Percentiles rank a stretch among this genome's conserved stretches.
These are phyloP conservation scores for Bos indicus DNA, from an alignment of 2,113 vertebrate species.

Conservation along the genomic window DNA sequence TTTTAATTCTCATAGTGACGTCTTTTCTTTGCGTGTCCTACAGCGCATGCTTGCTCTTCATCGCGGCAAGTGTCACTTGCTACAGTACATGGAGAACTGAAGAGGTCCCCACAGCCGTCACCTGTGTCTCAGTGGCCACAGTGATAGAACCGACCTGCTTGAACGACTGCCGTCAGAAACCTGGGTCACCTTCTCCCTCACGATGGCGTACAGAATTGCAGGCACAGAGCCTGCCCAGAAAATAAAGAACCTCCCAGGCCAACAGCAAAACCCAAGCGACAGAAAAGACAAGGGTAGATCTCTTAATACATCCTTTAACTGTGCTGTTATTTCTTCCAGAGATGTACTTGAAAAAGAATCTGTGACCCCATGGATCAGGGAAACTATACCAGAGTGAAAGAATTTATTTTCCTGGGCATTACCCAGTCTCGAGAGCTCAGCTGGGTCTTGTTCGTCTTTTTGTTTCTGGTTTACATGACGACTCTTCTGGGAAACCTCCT, in stretches of 20 bases:
- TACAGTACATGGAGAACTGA: background rate
- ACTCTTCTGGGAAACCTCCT: slow-evolving; percentile 33
- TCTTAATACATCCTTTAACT: background rate
- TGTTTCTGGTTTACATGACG: background rate
- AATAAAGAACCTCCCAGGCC: background rate
- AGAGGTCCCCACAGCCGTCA: background rate
- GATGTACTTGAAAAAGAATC: background rate
- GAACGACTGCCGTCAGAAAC: background rate
- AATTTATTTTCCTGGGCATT: slow-evolving; percentile 45
- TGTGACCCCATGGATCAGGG: background rate
- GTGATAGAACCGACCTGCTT: background rate
- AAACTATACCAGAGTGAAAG: slow-evolving; percentile 16
- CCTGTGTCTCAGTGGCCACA: background rate
- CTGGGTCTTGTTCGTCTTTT: background rate
- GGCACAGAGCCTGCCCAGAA: background rate
- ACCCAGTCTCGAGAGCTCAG: slow-evolving; percentile 7
- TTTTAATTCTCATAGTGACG: background rate
- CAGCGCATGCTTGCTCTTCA: background rate
- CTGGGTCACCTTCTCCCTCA: background rate
- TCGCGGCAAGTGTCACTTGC: background rate
- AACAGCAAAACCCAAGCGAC: background rate
- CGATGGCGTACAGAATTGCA: background rate
- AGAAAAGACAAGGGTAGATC: background rate
- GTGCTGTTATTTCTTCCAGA: background rate
- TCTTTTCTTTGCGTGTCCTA: background rate